Conservation (phyloP, 2,888 invertebrate species). For the Eupithecia dodoneata region DNA sequence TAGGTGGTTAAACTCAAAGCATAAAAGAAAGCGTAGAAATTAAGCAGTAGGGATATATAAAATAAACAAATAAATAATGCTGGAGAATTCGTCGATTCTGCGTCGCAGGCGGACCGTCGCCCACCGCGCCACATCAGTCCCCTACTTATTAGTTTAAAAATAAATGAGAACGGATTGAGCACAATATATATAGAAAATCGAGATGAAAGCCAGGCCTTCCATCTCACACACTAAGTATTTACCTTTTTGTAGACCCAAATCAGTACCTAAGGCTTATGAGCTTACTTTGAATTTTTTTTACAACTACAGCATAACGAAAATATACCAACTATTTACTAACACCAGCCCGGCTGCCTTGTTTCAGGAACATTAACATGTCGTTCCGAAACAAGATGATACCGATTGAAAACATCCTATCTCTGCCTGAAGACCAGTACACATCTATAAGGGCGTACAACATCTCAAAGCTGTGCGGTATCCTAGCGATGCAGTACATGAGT, state of each 20-base stretch:
- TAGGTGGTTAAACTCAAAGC: too few relatives aligned
- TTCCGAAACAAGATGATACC: constrained; percentile 66
- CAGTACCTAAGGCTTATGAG: not conserved
- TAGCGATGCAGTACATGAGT: constrained; percentile 86
- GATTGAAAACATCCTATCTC: constrained; percentile 86
- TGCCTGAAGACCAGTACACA: constrained; percentile 88
- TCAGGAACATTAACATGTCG: constrained; percentile 68
- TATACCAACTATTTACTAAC: not conserved
- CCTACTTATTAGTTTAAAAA: not conserved
- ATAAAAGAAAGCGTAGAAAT: too few relatives aligned
- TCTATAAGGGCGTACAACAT: constrained; percentile 94
- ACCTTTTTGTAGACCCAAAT: not conserved
- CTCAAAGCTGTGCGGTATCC: constrained; percentile 93
- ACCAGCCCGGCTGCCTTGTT: not conserved
- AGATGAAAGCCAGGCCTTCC: not conserved
- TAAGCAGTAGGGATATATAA: too few relatives aligned
- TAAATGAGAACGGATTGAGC: not conserved
- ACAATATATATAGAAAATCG: not conserved
- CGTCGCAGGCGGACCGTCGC: too few relatives aligned
- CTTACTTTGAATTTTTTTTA: not conserved
- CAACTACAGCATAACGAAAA: not conserved
- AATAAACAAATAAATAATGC: too few relatives aligned
- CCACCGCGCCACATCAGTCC: too few relatives aligned
- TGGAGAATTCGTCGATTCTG: too few relatives aligned
- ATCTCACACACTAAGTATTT: not conserved